A percentile compares a stretch with the other conserved stretches of the same genome.
These are phyloP conservation scores for Halictus rubicundus DNA, from an alignment of 1,140 invertebrate genomes.

Conservation along the genomic window DNA sequence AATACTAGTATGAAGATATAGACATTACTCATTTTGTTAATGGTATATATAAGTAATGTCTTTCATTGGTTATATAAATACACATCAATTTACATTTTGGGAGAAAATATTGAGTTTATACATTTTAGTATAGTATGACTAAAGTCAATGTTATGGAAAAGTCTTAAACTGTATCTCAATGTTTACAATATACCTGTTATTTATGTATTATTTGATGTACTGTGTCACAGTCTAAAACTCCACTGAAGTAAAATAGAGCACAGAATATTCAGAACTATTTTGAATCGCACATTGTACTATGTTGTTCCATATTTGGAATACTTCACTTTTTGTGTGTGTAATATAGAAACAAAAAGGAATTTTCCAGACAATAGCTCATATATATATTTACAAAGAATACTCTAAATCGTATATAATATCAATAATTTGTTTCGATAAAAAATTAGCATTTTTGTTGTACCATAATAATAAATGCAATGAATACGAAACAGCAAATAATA, in stretches of 20 bases:
- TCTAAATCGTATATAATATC: background rate
- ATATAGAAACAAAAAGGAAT: background rate
- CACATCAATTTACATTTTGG: conserved; percentile 24
- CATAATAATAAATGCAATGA: background rate
- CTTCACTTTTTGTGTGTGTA: background rate
- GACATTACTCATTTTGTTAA: background rate
- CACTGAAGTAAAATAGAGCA: conserved; percentile 15
- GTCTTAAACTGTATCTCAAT: conserved; percentile 8
- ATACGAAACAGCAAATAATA: background rate
- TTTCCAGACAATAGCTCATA: background rate
- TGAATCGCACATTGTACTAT: conserved; percentile 7
- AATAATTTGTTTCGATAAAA: background rate
- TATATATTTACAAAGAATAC: too few relatives aligned
- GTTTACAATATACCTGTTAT: background rate
- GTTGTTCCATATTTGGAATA: conserved; percentile 8
- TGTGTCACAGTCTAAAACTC: background rate
- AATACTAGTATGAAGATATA: conserved; percentile 20
- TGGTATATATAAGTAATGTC: conserved; percentile 25
- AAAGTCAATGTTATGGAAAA: conserved; percentile 13
- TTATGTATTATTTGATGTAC: background rate
- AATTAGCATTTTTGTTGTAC: background rate
- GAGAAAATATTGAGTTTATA: conserved; percentile 36
- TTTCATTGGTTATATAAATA: conserved; percentile 18
- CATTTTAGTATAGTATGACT: conserved; percentile 7
- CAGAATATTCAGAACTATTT: conserved; percentile 12